A percentile compares a stretch with the other conserved stretches of the same genome.
These are phyloP conservation scores for Sylvilagus bachmani DNA, from an alignment of 2,113 vertebrate genomes.

Conservation along the genomic window DNA sequence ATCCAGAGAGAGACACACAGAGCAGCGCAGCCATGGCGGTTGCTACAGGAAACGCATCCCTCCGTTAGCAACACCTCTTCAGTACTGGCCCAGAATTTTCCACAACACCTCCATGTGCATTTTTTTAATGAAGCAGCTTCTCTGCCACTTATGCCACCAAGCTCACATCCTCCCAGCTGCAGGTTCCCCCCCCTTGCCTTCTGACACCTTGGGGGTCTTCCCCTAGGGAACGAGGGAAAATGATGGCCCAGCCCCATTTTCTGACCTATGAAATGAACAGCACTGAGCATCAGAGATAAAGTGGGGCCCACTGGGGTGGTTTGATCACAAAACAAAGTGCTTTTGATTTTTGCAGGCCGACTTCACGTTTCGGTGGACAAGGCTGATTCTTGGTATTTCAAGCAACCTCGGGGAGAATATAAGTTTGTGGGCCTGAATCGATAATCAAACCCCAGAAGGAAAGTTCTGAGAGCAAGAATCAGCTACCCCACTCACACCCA, in stretches of 20 bases:
- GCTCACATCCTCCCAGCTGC: not conserved
- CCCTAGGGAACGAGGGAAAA: not conserved
- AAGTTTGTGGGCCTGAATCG: not conserved
- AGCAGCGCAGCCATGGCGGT: not conserved
- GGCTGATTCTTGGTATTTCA: not conserved
- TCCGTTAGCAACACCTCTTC: conserved; percentile 26
- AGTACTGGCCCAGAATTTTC: conserved; percentile 49
- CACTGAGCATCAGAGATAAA: not conserved
- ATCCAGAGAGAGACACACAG: not conserved
- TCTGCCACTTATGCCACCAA: not conserved
- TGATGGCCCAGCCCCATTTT: not conserved
- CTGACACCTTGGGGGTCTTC: not conserved
- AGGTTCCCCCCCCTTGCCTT: not conserved
- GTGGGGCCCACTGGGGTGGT: not conserved
- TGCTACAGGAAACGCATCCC: conserved; percentile 51
- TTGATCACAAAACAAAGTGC: not conserved
- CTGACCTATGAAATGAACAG: not conserved
- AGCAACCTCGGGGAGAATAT: not conserved
- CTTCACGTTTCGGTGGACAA: not conserved
- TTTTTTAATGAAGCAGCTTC: not conserved
- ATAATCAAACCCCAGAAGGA: not conserved
- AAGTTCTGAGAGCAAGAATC: not conserved
- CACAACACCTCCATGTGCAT: not conserved
- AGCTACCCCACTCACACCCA: not conserved
- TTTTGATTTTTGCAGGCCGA: not conserved